Evolutionary conservation across 2,797 vertebrate genomes (phyloP).

Genomic region (Gymnoscopelus braueri): DNA sequence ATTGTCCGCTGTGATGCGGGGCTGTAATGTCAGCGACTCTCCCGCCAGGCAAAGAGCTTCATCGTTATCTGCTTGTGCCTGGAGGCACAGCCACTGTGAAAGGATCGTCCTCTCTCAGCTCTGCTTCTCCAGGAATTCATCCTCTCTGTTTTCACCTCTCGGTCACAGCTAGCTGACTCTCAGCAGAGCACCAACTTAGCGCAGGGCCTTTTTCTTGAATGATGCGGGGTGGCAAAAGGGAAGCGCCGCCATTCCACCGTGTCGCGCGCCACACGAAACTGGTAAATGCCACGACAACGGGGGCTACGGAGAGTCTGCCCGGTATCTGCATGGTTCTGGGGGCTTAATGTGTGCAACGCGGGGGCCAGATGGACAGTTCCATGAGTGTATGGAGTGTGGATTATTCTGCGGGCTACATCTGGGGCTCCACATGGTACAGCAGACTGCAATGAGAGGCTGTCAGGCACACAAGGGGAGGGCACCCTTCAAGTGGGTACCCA

Average conservation of each 20-base stretch:
- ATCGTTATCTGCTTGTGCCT: conserved; percentile 60
- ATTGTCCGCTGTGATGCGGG: conserved; percentile 59
- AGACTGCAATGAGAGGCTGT: conserved; percentile 84
- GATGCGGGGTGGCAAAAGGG: conserved; percentile 3
- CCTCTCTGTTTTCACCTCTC: conserved; percentile 52
- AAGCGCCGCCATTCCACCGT: conserved; percentile 28
- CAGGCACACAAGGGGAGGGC: conserved; percentile 73
- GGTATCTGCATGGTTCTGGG: conserved; percentile 52
- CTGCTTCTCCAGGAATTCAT: conserved; percentile 42
- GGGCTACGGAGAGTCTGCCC: conserved; percentile 54
- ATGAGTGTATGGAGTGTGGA: conserved; percentile 90
- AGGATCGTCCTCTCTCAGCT: conserved; percentile 57
- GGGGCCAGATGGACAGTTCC: conserved; percentile 94
- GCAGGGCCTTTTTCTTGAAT: conserved; percentile 28
- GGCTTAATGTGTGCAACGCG: conserved; percentile 81
- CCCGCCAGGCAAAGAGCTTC: conserved; percentile 53
- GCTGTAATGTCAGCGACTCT: conserved; percentile 46
- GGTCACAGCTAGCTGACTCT: conserved; percentile 63
- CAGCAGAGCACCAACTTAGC: conserved; percentile 35
- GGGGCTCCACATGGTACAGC: conserved; percentile 93
- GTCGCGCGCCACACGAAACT: conserved; percentile 64
- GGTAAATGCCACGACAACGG: conserved; percentile 85
- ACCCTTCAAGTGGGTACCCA: conserved; percentile 72
- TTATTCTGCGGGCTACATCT: conserved; percentile 96
- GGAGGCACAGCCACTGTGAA: conserved; percentile 56